Conservation (phyloP, 2,113 vertebrate genomes). For the Anoura caudifer region DNA sequence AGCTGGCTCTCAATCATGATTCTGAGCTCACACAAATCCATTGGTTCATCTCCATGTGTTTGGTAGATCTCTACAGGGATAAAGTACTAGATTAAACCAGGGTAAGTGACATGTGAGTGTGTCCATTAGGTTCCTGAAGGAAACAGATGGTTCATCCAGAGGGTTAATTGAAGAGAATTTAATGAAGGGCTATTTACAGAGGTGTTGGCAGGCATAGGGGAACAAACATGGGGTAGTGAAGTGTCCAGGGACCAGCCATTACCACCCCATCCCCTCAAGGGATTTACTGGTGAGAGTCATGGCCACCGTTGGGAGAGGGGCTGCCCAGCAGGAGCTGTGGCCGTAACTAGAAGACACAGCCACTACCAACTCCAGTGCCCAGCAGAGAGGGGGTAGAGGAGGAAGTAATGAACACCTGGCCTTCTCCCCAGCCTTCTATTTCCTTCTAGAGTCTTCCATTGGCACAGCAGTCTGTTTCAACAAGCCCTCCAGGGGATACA, state of each 20-base stretch:
- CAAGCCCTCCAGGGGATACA: background rate
- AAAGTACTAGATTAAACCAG: background rate
- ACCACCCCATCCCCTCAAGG: background rate
- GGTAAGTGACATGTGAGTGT: background rate
- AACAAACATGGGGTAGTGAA: background rate
- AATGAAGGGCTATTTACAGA: background rate
- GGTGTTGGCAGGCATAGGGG: background rate
- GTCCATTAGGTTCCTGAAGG: background rate
- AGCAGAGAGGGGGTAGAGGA: background rate
- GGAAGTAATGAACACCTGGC: background rate
- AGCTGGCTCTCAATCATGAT: background rate
- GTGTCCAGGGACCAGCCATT: background rate
- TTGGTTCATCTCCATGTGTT: background rate
- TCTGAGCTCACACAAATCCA: background rate
- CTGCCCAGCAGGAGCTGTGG: background rate
- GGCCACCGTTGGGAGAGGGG: background rate
- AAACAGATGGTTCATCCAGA: background rate
- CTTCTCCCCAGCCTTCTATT: background rate
- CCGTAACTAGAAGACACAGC: background rate
- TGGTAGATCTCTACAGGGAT: background rate
- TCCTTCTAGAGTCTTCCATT: background rate
- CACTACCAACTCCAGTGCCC: background rate
- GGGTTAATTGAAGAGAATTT: background rate
- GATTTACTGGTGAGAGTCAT: background rate
- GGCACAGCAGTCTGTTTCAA: background rate